Percentiles rank a stretch among this genome's conserved stretches.
Evolutionary conservation across 2,888 invertebrate species (phyloP).

Genomic region (Melitaea athalia): DNA sequence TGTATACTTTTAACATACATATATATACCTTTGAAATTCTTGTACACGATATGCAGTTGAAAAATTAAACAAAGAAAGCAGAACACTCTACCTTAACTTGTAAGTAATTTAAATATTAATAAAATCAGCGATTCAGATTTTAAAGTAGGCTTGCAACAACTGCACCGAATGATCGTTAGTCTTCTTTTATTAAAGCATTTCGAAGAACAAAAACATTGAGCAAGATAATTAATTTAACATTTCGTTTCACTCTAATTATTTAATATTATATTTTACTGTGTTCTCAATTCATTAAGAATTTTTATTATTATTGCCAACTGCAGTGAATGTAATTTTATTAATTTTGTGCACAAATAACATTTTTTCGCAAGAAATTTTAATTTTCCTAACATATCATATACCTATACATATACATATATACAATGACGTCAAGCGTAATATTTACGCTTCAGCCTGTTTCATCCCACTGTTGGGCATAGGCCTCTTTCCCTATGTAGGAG

Average conservation of each 20-base stretch:
- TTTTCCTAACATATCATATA: too few species aligned
- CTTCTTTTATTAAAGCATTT: background rate
- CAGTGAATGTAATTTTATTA: background rate
- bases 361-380: too few species aligned
- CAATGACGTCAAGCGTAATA: too few species aligned
- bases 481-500: too few species aligned
- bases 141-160: background rate
- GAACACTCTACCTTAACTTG: too few species aligned
- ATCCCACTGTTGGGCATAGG: too few species aligned
- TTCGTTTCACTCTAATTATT: conserved; percentile 11
- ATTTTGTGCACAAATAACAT: too few species aligned
- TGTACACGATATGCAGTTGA: too few species aligned
- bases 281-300: background rate
- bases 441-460: too few species aligned
- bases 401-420: too few species aligned
- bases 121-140: background rate
- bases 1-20: too few species aligned
- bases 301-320: background rate
- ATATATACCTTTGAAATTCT: too few species aligned
- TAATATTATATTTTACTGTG: conserved; percentile 1
- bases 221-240: conserved; percentile 7
- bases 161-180: background rate
- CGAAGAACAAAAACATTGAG: background rate
- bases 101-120: background rate
- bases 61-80: background rate